phyloP scores from a whole-genome alignment of 2,888 invertebrate genomes.

The Polietes domitor region DNA sequence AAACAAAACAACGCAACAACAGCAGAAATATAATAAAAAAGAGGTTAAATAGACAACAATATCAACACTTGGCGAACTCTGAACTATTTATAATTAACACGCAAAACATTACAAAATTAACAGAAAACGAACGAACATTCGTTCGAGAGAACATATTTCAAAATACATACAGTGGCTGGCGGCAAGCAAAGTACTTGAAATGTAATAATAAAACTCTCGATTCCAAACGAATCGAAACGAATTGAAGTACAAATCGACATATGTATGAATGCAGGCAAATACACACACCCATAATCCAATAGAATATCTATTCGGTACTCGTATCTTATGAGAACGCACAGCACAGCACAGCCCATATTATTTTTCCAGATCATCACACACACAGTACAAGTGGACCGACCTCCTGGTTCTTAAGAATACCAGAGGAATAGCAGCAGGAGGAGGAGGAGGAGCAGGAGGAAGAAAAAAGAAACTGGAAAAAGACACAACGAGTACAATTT shows the following conservation, averaged over 20 bases:
- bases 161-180: too few species aligned
- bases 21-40: constrained; percentile 19
- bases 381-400: constrained; percentile 41
- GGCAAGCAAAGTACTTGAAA: constrained; percentile 59
- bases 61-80: constrained; percentile 60
- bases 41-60: constrained; percentile 55
- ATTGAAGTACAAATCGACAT: not conserved
- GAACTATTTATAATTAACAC: constrained; percentile 50
- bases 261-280: not conserved
- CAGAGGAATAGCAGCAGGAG: too few species aligned
- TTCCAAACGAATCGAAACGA: not conserved
- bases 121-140: too few species aligned
- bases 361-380: not conserved
- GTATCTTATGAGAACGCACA: too few species aligned
- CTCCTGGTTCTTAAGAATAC: too few species aligned
- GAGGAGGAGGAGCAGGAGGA: too few species aligned
- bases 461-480: constrained; percentile 39
- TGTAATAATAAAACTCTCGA: too few species aligned
- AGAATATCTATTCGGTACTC: too few species aligned
- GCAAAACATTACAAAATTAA: constrained; percentile 37
- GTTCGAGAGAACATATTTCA: too few species aligned
- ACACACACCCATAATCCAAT: too few species aligned
- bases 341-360: too few species aligned
- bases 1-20: not conserved
- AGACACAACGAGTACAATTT: not conserved